These are phyloP conservation scores for Macrobrachium rosenbergii DNA, from an alignment of 1,140 invertebrate species.

Conservation along the genomic window DNA sequence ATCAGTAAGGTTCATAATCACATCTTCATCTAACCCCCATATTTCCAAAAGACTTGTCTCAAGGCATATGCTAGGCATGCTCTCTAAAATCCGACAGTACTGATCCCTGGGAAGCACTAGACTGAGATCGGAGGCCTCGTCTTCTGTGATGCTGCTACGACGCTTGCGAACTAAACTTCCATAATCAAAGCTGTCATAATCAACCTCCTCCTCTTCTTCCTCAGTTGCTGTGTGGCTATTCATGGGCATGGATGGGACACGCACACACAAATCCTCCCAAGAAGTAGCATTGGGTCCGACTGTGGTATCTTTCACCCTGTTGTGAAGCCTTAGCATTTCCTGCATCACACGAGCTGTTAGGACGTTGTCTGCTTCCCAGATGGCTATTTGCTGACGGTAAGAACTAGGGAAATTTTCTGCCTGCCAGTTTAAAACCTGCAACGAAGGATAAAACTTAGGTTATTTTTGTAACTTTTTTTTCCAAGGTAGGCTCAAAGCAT, in stretches of 20 bases:
- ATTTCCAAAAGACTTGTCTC: slow-evolving; percentile 65
- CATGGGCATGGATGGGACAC: slow-evolving; percentile 57
- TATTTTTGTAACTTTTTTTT: not conserved
- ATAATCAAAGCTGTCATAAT: slow-evolving; percentile 56
- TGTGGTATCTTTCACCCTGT: not conserved
- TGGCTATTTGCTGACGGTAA: slow-evolving; percentile 75
- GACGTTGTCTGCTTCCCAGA: slow-evolving; percentile 78
- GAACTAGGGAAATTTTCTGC: slow-evolving; percentile 77
- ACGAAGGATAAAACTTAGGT: not conserved
- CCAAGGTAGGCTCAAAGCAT: not conserved
- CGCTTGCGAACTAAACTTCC: slow-evolving; percentile 23
- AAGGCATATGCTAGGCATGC: slow-evolving; percentile 53
- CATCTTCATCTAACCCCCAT: slow-evolving; percentile 60
- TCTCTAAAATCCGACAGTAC: slow-evolving; percentile 53
- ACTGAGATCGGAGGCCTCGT: slow-evolving; percentile 40
- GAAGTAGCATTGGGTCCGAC: slow-evolving; percentile 32
- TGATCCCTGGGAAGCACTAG: slow-evolving; percentile 47
- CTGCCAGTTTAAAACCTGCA: slow-evolving; percentile 77
- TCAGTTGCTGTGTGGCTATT: not conserved
- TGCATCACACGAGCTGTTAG: slow-evolving; percentile 74
- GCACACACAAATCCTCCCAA: slow-evolving; percentile 54
- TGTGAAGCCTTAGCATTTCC: slow-evolving; percentile 68
- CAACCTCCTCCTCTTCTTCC: not conserved
- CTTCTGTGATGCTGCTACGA: slow-evolving; percentile 2
- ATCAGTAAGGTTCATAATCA: slow-evolving; percentile 59